Evolutionary conservation across 2,797 vertebrate species (phyloP), one percentile per base, ranked within the genome.

Genomic region (Gymnopithys bicolor): DNA sequence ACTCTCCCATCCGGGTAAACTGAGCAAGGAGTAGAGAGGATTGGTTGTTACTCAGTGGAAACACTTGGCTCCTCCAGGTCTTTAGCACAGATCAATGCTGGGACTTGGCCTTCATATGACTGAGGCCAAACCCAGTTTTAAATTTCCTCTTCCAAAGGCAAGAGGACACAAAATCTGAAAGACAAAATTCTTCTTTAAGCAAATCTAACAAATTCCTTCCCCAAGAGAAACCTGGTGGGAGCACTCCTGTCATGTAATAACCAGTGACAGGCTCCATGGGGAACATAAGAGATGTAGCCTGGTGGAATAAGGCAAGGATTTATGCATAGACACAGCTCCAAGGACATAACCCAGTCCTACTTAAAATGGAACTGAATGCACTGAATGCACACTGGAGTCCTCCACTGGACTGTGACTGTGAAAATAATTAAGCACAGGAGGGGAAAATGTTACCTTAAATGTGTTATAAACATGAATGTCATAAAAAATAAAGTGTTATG

Each of bases 1-100:
- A 99, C 99, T 67, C 99, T 98, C 2, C 99, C 99, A 1, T 99
- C 99, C 0, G 99, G 99, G 63, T 99, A 99, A 98, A 99, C 99
- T 99, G 96, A 25, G 79, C 39, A 81, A 77, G 70, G 84, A 78
- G 22, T 10, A 94, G 43, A 96, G 9, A 35, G 45, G 58, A 59
- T 75, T 43, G 69, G 30, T 9, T 24, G n/a, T 59, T 75, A 41
- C 4, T 63, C 14, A 53, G 30, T 35, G 19, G 33, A 82, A 82
- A 66, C 4, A 27, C 10, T 23, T 51, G 35, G 64, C 33, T 19
- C 48, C 70, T 75, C 39, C 59, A 68, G 32, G 56, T 51, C 63
- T 67, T 43, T 10, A 75, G 43, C 43, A 62, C 2, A 53, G 46
- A 43, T 48, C 7, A 62, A 8, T 5, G 14, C 32, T 63, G 32